These are phyloP conservation scores for Heteromormyrus szaboi DNA, from an alignment of 2,797 vertebrate species.

Conservation along the genomic window DNA sequence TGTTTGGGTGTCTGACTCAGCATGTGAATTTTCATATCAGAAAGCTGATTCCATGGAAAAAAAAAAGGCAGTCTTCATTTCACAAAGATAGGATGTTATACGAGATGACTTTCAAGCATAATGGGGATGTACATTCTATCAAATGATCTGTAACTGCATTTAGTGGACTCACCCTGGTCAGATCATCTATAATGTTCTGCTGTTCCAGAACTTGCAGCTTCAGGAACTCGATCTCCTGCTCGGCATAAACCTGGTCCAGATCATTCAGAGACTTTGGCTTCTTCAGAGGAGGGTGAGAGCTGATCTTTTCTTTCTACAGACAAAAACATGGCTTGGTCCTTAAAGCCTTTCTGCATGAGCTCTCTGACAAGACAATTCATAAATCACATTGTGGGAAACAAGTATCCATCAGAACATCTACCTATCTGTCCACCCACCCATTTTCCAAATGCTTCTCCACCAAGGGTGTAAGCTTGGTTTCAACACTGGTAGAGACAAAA, in stretches of 20 bases:
- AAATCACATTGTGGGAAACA: background rate
- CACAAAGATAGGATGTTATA: background rate
- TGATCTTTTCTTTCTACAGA: slow-evolving; percentile 87
- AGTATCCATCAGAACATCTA: background rate
- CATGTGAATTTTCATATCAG: background rate
- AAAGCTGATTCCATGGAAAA: background rate
- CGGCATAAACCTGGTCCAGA: slow-evolving; percentile 90
- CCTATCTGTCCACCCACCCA: background rate
- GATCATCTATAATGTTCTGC: slow-evolving; percentile 92
- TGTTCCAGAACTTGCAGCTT: slow-evolving; percentile 97
- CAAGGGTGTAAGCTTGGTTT: background rate
- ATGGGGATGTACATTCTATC: background rate
- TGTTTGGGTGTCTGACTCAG: background rate
- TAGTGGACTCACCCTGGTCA: slow-evolving; percentile 76
- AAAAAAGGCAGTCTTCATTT: background rate
- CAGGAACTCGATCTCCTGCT: slow-evolving; percentile 94
- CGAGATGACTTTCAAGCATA: background rate
- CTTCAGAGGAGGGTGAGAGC: slow-evolving; percentile 86
- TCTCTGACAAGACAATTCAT: background rate
- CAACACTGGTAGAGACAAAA: background rate
- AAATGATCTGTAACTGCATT: background rate
- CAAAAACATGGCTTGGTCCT: slow-evolving; percentile 11
- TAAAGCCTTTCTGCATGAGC: background rate
- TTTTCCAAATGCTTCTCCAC: background rate
- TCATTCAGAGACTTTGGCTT: slow-evolving; percentile 96